Base-by-base conservation (phyloP, 2,797 vertebrate genomes). In the Myripristis jacobus region DNA sequence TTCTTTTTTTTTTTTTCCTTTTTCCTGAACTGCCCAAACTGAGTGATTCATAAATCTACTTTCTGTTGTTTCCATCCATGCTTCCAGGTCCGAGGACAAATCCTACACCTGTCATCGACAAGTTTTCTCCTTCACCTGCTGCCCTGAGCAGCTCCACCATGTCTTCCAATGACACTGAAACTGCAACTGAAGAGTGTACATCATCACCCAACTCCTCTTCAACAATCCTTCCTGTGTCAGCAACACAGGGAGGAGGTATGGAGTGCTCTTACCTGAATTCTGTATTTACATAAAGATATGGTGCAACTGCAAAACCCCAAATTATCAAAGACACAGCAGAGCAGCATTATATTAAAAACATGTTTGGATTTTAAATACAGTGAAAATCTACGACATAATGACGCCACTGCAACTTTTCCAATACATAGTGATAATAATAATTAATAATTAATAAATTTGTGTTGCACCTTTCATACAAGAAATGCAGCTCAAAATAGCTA, bases 171-270 rank as follows among this genome's bases (percentile, higher is more conserved):
- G 43, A 27, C 18, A 55, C 56, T 4, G 27, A 48, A 6, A 27
- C 12, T 6, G 1, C 7, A 0, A 34, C 55, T 15, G 21, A 57
- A 3, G 21, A 11, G n/a, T 48, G 10, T 50, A 24, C 21, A 8
- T 13, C 48, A 24, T 4, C 12, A 9, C 18, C 1, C n/a, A 12
- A 31, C n/a, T 0, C n/a, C n/a, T 55, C 53, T 34, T 6, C 3
- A n/a, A 21, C 18, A 7, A 13, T 18, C 48, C 0, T 57, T 2
- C 1, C 31, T 44, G 12, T 29, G 44, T 1, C 27, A 43, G 19
- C 16, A 48, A 34, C 25, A 51, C 22, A 38, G 55, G 9, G 43
- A 69, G 2, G 15, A 13, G 66, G 56, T 74, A 41, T 41, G 36
- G 34, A 36, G 34, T 36, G 34, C 34, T 8, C 34, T 36, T 9